These are phyloP conservation scores for Ceratitis capitata DNA, from an alignment of 1,140 invertebrate species.

Conservation along the genomic window DNA sequence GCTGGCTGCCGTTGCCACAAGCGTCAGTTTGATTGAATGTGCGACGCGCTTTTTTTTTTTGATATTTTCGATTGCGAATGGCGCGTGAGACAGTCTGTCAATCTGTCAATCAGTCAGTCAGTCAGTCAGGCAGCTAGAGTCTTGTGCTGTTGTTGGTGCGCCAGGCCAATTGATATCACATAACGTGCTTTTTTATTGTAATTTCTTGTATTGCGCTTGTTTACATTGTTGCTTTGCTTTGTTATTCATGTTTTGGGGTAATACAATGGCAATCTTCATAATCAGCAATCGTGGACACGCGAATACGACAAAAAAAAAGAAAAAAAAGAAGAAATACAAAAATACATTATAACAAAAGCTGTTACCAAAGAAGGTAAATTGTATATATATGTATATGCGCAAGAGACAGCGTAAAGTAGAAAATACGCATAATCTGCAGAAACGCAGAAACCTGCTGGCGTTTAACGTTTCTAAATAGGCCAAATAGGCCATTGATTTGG, in stretches of 20 bases:
- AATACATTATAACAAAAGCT: neutral
- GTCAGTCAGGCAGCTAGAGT: neutral
- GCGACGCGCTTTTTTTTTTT: too few relatives aligned
- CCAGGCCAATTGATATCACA: neutral
- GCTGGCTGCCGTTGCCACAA: neutral
- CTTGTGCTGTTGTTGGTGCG: neutral
- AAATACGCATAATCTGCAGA: neutral
- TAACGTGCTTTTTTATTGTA: neutral
- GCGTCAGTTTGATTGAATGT: neutral
- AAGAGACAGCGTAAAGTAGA: too few relatives aligned
- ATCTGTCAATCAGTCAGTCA: too few relatives aligned
- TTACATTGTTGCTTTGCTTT: slow-evolving; percentile 6
- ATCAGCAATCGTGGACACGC: neutral
- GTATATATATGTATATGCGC: too few relatives aligned
- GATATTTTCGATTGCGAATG: too few relatives aligned
- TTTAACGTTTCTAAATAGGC: slow-evolving; percentile 2
- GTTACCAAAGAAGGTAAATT: neutral
- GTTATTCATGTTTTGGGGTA: neutral
- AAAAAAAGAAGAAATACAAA: neutral
- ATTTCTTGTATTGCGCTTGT: neutral
- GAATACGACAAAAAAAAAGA: neutral
- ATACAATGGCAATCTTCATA: slow-evolving; percentile 18
- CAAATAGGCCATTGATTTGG: neutral
- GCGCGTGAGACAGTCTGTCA: too few relatives aligned
- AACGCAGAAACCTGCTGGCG: neutral